Conservation (phyloP, 2,113 vertebrate species). For the Nothoprocta pentlandii region DNA sequence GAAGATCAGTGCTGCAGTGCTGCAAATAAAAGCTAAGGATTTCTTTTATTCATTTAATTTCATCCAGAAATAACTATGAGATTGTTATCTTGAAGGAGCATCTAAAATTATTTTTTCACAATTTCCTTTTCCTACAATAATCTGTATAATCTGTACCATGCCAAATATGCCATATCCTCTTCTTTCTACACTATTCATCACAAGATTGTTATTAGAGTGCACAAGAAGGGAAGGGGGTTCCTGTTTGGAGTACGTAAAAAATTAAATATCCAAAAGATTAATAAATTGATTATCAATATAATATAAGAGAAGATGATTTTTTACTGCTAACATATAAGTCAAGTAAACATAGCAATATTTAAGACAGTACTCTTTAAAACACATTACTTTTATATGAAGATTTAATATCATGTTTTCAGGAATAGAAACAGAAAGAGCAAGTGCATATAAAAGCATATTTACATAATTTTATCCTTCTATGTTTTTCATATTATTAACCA, state of each 20-base stretch:
- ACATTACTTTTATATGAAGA: not conserved
- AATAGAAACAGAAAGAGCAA: not conserved
- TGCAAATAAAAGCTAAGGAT: slow-evolving; percentile 60
- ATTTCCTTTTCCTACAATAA: not conserved
- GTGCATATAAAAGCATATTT: not conserved
- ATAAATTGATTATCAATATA: not conserved
- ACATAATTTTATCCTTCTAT: not conserved
- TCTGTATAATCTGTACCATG: not conserved
- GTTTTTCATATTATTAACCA: not conserved
- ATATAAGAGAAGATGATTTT: not conserved
- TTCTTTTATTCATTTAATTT: slow-evolving; percentile 58
- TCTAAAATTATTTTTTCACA: slow-evolving; percentile 36
- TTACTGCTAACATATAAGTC: not conserved
- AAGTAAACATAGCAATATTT: not conserved
- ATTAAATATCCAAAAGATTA: not conserved
- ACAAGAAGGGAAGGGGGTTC: not conserved
- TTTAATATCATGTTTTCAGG: not conserved
- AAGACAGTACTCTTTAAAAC: not conserved
- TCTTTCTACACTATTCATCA: not conserved
- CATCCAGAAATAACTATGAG: not conserved
- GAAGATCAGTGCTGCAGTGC: slow-evolving; percentile 15
- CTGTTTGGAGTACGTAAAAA: not conserved
- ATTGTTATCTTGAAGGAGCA: slow-evolving; percentile 21
- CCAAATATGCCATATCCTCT: not conserved
- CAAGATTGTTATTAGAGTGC: not conserved